Percentiles rank a stretch among this genome's conserved stretches.
These are phyloP conservation scores for Misgurnus anguillicaudatus DNA, from an alignment of 2,113 vertebrate species.

Conservation along the genomic window DNA sequence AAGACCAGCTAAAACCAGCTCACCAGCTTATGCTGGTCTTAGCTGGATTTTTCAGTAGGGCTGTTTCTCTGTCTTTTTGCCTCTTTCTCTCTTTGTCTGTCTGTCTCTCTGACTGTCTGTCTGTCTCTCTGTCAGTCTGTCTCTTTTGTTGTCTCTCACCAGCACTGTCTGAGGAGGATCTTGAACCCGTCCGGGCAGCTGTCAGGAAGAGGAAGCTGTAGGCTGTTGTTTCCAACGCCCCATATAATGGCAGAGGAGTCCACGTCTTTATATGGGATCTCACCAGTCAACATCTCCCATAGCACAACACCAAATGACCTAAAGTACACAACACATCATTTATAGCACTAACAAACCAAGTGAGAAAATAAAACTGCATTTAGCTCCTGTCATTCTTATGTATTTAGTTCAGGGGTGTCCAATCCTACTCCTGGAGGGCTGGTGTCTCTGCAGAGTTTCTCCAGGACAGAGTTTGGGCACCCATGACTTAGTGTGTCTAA, in stretches of 20 bases:
- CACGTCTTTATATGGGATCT: slow-evolving; percentile 97
- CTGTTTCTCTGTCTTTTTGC: neutral
- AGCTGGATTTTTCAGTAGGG: no score
- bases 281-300: slow-evolving; percentile 96
- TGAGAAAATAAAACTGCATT: neutral
- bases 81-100: neutral
- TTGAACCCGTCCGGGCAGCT: slow-evolving; percentile 98
- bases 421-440: no score
- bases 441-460: no score
- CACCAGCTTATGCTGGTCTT: no score
- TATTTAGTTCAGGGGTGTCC: no score
- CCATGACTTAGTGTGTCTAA: no score
- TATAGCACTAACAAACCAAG: neutral
- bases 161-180: slow-evolving; percentile 93
- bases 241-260: slow-evolving; percentile 98
- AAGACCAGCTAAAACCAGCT: no score
- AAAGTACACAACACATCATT: slow-evolving; percentile 11
- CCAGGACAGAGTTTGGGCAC: no score
- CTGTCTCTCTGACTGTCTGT: neutral
- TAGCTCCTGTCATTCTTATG: neutral
- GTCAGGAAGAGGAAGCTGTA: slow-evolving; percentile 93
- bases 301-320: slow-evolving; percentile 98
- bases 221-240: slow-evolving; percentile 98
- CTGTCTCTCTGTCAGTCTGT: neutral
- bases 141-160: slow-evolving; percentile 77